A percentile compares a stretch with the other conserved stretches of the same genome.
Evolutionary conservation across 2,888 invertebrate species (phyloP).

Genomic region (Chloroclysta siterata): DNA sequence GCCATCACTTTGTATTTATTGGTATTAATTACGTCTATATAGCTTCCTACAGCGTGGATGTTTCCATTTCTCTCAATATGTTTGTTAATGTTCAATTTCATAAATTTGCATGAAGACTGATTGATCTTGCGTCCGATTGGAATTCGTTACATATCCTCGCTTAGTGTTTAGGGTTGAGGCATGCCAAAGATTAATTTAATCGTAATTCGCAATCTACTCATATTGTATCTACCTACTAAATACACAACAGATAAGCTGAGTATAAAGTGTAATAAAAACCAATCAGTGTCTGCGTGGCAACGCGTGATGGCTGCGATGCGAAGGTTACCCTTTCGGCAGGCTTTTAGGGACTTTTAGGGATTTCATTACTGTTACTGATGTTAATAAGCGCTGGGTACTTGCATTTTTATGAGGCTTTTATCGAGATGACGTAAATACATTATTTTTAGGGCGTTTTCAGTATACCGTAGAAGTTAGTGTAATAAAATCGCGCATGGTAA

Average conservation of each 20-base stretch:
- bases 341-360: constrained; percentile 24
- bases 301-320: constrained; percentile 3
- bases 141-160: not conserved
- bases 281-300: constrained; percentile 28
- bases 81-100: not conserved
- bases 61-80: not conserved
- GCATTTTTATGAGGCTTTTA: constrained; percentile 22
- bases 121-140: constrained; percentile 1
- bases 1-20: not conserved
- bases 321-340: constrained; percentile 13
- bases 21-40: no score
- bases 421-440: constrained; percentile 22
- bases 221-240: constrained; percentile 21
- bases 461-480: constrained; percentile 16
- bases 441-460: constrained; percentile 17
- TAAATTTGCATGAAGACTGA: not conserved
- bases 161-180: not conserved
- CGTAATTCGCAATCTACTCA: constrained; percentile 21
- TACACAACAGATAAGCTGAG: constrained; percentile 24
- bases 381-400: constrained; percentile 15
- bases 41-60: not conserved
- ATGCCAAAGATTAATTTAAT: constrained; percentile 15
- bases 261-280: constrained; percentile 22
- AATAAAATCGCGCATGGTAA: constrained; percentile 7
- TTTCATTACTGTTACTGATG: constrained; percentile 19